Evolutionary conservation across 2,797 vertebrate species (phyloP).

Genomic region (Acanthis flammea): DNA sequence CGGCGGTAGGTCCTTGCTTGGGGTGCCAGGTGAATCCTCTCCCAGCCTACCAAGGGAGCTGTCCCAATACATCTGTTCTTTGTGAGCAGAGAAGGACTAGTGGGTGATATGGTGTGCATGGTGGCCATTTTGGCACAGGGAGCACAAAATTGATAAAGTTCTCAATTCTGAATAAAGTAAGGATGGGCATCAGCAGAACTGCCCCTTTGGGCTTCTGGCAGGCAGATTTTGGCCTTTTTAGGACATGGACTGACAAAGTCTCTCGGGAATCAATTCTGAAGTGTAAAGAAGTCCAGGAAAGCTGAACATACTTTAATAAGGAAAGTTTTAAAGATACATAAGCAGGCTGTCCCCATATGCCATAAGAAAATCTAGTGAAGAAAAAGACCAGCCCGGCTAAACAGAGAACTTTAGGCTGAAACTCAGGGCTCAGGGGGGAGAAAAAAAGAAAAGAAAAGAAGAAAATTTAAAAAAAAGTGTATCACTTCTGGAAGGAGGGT

Average conservation of each 20-base stretch:
- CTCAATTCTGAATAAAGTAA: neutral
- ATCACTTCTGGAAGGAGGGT: neutral
- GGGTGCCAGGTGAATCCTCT: neutral
- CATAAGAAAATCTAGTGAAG: neutral
- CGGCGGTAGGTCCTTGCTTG: rapidly evolving
- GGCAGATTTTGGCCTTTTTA: neutral
- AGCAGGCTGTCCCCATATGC: neutral
- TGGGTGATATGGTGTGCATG: neutral
- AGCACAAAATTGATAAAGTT: neutral
- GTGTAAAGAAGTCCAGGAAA: neutral
- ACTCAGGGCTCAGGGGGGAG: neutral
- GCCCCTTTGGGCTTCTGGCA: neutral
- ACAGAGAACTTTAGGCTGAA: neutral
- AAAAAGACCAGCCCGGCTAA: neutral
- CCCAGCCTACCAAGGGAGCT: neutral
- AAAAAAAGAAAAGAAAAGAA: rapidly evolving
- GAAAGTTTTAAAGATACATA: neutral
- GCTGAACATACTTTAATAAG: neutral
- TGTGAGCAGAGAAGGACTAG: neutral
- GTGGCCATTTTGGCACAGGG: neutral
- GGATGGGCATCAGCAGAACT: neutral
- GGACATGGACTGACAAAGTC: neutral
- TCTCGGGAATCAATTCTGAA: neutral
- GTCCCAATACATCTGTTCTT: neutral
- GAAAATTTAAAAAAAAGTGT: too few relatives aligned